Conservation (phyloP, 2,888 invertebrate genomes). For the Oligia latruncula region DNA sequence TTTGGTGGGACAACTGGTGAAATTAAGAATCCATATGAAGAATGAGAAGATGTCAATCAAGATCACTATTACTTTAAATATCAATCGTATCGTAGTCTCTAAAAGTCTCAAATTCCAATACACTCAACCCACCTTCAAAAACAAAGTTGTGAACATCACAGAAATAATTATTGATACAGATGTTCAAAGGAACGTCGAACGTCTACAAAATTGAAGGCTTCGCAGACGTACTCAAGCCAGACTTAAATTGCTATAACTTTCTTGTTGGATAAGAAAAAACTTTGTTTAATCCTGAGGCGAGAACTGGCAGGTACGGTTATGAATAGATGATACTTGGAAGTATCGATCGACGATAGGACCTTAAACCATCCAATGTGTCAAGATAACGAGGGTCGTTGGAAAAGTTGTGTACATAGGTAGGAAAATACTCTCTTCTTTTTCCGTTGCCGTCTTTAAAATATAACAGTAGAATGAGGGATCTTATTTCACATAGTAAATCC, state of each 20-base stretch:
- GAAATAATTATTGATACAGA: slow-evolving; percentile 56
- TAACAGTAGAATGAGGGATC: not conserved
- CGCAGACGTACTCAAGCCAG: not conserved
- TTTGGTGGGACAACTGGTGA: not conserved
- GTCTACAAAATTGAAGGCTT: slow-evolving; percentile 3
- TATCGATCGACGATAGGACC: slow-evolving; percentile 31
- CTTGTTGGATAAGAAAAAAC: slow-evolving; percentile 14
- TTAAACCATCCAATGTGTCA: slow-evolving; percentile 25
- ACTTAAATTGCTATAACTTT: slow-evolving; percentile 17
- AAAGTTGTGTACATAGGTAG: not conserved
- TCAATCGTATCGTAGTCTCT: slow-evolving; percentile 2
- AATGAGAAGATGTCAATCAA: not conserved
- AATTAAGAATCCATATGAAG: not conserved
- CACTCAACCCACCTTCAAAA: slow-evolving; percentile 4
- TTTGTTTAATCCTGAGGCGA: slow-evolving; percentile 28
- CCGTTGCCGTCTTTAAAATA: not conserved
- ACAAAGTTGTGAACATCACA: slow-evolving; percentile 14
- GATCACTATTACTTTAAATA: not conserved
- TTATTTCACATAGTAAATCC: not conserved
- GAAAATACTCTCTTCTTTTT: not conserved
- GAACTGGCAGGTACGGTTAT: slow-evolving; percentile 37
- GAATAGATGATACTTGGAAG: slow-evolving; percentile 49
- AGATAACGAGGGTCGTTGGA: slow-evolving; percentile 27
- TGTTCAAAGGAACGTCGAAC: slow-evolving; percentile 34
- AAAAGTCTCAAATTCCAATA: not conserved